Base-by-base conservation (phyloP, 1,140 invertebrate genomes). In the Orchestia grillus region DNA sequence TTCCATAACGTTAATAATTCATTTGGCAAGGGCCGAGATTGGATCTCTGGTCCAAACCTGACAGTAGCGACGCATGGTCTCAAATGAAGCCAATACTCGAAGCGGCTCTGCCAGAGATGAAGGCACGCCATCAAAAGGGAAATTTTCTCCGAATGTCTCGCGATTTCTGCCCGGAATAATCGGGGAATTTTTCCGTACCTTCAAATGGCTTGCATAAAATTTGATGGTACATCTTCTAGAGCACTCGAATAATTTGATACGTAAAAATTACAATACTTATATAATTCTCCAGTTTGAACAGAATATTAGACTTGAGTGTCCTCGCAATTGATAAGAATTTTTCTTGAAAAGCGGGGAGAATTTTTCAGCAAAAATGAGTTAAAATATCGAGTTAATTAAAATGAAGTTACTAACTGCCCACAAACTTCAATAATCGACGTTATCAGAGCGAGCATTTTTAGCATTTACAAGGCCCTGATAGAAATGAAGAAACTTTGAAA, bases 1-100 rank as follows among this genome's bases (percentile, higher is more conserved):
- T 77, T 77, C 62, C 62, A 77, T 77, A 36, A 77, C 62, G 62
- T 77, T 77, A 77, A 77, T 77, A 77, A 77, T 77, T 77, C 62
- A 77, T 77, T 77, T 77, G 62, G 62, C 28, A 77, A 28, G 11
- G 28, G 62, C 62, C 28, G 28, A 77, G 62, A 77, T 77, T 77
- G 62, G 62, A 77, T 77, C 62, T 77, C 36, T 77, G 62, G 62
- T 77, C 62, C 15, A 36, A 77, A 77, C 36, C 62, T 23, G 62
- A 28, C 62, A 36, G 62, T 36, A 77, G 62, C 62, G 3, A 36
- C 11, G 62, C 28, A 19, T 28, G 11, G 62, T 36, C 62, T 36
- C 62, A 77, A 77, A 77, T 77, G 28, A 77, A 8, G 62, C 62
- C 15, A 15, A 77, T 53, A 53, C 19, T 53, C 47, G 62, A 28